Evolutionary conservation across 1,140 invertebrate genomes (phyloP).

Genomic region (Papilio dardanus): DNA sequence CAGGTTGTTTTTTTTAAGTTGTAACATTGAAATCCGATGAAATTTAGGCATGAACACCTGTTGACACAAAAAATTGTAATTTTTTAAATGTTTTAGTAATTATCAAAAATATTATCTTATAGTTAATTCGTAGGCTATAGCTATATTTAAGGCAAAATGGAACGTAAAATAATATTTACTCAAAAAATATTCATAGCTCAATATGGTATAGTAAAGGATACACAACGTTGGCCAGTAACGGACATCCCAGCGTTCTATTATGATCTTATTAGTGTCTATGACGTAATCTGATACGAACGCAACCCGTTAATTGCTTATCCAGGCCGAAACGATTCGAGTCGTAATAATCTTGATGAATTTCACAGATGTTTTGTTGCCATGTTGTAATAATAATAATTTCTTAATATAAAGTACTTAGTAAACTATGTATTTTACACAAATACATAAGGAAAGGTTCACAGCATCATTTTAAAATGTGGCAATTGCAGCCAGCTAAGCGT

Average conservation of each 20-base stretch:
- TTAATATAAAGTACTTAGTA: no score
- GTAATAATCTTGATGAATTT: slow-evolving; percentile 15
- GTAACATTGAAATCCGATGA: neutral
- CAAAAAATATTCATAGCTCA: neutral
- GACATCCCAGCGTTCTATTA: neutral
- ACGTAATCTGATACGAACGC: slow-evolving; percentile 5
- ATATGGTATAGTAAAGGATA: neutral
- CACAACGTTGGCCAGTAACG: neutral
- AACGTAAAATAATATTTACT: neutral
- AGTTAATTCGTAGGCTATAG: no score
- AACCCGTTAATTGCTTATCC: neutral
- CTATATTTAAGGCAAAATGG: no score
- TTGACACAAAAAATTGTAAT: neutral
- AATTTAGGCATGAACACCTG: neutral
- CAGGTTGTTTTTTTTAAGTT: neutral
- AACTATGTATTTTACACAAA: no score
- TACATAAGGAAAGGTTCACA: no score
- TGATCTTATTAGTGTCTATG: neutral
- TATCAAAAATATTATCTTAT: no score
- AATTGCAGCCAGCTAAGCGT: no score
- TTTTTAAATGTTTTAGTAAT: no score
- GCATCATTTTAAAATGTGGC: no score
- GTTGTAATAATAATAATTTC: neutral
- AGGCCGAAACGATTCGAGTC: neutral
- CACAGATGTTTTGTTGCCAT: neutral